Evolutionary conservation across 2,888 invertebrate species (phyloP).

Genomic region (Carpatolechia fugitivella): DNA sequence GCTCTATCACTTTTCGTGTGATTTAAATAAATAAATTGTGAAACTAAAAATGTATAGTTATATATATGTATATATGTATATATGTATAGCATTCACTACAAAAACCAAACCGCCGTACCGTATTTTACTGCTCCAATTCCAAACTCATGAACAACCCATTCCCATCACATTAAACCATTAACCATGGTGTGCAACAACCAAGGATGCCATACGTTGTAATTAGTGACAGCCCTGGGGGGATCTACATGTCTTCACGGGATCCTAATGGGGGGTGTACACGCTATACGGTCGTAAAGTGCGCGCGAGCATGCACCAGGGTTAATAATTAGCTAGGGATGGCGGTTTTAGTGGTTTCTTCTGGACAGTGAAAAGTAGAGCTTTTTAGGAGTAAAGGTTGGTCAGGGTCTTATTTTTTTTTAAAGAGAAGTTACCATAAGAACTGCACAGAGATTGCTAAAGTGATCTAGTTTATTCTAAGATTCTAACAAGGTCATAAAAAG

Average conservation of each 20-base stretch:
- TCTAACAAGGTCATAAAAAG: too few species aligned
- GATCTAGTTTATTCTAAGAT: too few species aligned
- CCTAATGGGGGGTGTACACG: not conserved
- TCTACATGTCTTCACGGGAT: conserved; percentile 7
- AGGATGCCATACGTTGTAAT: conserved; percentile 3
- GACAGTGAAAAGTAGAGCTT: too few species aligned
- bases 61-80: too few species aligned
- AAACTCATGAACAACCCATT: not conserved
- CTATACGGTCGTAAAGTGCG: conserved; percentile 1
- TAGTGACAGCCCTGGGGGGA: conserved; percentile 5
- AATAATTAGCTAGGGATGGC: not conserved
- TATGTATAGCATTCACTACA: not conserved
- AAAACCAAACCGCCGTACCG: not conserved
- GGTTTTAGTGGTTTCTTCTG: not conserved
- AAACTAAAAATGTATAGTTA: too few species aligned
- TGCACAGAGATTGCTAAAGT: too few species aligned
- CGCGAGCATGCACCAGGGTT: not conserved
- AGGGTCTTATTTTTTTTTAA: too few species aligned
- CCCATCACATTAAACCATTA: conserved; percentile 16
- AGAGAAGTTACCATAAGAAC: too few species aligned
- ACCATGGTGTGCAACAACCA: conserved; percentile 6
- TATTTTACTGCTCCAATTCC: not conserved
- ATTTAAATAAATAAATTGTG: too few species aligned
- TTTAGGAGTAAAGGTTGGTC: too few species aligned
- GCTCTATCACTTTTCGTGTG: too few species aligned